These are phyloP conservation scores for Campoplex nolae DNA, from an alignment of 2,888 invertebrate genomes.

Conservation along the genomic window DNA sequence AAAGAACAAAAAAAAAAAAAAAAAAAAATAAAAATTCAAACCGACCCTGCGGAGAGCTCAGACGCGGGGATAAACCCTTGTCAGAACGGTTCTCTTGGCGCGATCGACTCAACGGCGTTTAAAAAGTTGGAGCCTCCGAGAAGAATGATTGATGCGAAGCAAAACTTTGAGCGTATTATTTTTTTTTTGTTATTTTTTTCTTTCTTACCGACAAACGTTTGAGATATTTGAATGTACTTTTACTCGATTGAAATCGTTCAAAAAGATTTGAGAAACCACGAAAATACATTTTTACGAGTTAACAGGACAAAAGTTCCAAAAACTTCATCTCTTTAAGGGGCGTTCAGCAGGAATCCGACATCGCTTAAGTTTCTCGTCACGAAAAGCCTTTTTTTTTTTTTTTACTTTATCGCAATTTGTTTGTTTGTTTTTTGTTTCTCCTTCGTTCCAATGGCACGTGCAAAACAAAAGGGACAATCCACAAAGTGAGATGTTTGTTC, in stretches of 20 bases:
- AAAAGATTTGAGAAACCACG: neutral
- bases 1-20: neutral
- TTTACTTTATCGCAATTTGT: conserved; percentile 6
- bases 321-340: neutral
- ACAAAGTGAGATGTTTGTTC: neutral
- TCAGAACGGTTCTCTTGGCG: conserved; percentile 2
- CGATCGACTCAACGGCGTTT: conserved; percentile 14
- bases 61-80: conserved; percentile 7
- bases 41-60: neutral
- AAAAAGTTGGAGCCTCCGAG: neutral
- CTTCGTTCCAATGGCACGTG: neutral
- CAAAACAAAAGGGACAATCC: conserved; percentile 28
- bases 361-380: conserved; percentile 25
- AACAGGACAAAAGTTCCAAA: neutral
- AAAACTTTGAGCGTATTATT: conserved; percentile 1
- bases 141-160: conserved; percentile 17
- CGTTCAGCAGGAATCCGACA: neutral
- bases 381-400: conserved; percentile 18
- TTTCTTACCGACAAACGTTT: neutral
- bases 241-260: neutral
- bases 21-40: neutral
- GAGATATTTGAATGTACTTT: conserved; percentile 12
- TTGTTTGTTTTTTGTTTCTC: conserved; percentile 2
- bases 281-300: neutral
- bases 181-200: neutral